Percentiles rank a stretch among this genome's conserved stretches.
Evolutionary conservation across 2,797 vertebrate genomes (phyloP).

Genomic region (Caiman crocodilus): DNA sequence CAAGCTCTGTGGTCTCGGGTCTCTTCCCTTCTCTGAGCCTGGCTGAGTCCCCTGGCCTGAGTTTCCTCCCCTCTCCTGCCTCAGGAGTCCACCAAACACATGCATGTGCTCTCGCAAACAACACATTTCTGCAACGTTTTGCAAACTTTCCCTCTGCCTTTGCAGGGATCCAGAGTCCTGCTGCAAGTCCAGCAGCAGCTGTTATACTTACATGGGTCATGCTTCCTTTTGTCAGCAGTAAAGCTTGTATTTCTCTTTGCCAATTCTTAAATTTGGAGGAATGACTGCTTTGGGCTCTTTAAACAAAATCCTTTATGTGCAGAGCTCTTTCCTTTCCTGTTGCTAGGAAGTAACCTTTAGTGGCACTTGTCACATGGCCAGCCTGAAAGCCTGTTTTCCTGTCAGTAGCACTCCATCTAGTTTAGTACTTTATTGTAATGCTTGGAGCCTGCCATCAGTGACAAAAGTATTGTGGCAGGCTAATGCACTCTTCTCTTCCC

Average conservation of each 20-base stretch:
- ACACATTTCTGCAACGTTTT: no score
- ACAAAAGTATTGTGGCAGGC: background rate
- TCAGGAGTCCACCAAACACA: no score
- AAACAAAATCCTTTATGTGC: background rate
- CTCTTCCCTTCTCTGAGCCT: no score
- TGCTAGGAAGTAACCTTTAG: background rate
- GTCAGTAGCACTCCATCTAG: background rate
- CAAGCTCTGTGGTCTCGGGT: no score
- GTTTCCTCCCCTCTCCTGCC: no score
- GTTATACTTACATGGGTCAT: no score
- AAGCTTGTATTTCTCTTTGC: fast-evolving
- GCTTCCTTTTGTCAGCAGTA: no score
- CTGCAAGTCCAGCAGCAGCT: no score
- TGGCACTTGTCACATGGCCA: background rate
- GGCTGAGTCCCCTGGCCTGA: no score
- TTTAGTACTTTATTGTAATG: background rate
- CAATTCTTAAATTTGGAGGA: background rate
- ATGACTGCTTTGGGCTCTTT: background rate
- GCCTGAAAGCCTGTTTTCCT: background rate
- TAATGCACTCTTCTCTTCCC: background rate
- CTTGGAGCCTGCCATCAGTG: background rate
- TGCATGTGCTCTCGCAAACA: no score
- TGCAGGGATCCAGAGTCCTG: no score
- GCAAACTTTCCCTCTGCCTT: no score
- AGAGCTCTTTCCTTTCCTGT: background rate